phyloP scores from a whole-genome alignment of 2,113 vertebrate genomes.

The Epinephelus cyanopodus region DNA sequence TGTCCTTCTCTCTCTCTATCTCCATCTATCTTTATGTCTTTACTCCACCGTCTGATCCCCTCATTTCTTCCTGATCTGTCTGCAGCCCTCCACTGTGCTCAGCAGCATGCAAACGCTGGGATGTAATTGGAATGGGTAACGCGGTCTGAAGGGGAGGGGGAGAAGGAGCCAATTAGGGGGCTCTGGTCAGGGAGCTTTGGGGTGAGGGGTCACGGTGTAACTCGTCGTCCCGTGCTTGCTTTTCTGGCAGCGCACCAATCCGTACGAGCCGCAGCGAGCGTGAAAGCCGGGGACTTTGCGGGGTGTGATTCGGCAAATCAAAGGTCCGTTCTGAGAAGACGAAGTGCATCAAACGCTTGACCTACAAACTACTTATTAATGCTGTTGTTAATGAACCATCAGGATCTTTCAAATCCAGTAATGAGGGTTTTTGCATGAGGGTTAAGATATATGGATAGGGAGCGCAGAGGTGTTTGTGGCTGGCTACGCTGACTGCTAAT shows the following conservation, averaged over 20 bases:
- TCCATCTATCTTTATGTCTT: slow-evolving; percentile 6
- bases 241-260: slow-evolving; percentile 31
- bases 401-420: slow-evolving; percentile 50
- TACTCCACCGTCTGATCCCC: slow-evolving; percentile 15
- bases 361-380: slow-evolving; percentile 58
- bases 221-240: slow-evolving; percentile 29
- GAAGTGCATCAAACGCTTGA: slow-evolving; percentile 61
- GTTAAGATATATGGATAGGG: slow-evolving; percentile 25
- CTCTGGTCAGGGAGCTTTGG: slow-evolving; percentile 45
- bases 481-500: slow-evolving; percentile 17
- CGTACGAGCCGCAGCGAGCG: slow-evolving; percentile 4
- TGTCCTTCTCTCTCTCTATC: not conserved
- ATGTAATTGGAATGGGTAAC: slow-evolving; percentile 65
- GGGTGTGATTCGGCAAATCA: slow-evolving; percentile 34
- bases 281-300: slow-evolving; percentile 22
- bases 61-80: slow-evolving; percentile 35
- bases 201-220: slow-evolving; percentile 52
- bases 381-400: slow-evolving; percentile 53
- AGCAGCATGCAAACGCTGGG: slow-evolving; percentile 56
- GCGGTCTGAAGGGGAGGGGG: slow-evolving; percentile 25
- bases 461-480: slow-evolving; percentile 3
- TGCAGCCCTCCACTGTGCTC: slow-evolving; percentile 30
- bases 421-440: slow-evolving; percentile 40
- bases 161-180: slow-evolving; percentile 64
- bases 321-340: slow-evolving; percentile 37